Conservation (phyloP, 2,113 vertebrate genomes). For the Epinephelus lanceolatus region DNA sequence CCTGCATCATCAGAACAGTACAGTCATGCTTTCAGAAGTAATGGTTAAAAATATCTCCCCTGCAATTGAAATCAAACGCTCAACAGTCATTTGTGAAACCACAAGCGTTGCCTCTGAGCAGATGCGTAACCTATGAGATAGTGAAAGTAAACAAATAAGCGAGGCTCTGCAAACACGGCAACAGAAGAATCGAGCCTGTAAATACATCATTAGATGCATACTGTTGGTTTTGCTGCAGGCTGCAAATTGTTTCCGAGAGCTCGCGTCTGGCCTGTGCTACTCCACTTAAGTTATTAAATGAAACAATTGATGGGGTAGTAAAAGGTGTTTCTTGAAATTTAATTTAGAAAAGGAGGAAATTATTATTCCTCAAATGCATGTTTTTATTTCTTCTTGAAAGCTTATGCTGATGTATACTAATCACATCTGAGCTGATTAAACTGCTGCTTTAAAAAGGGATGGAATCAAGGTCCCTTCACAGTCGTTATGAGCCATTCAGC, state of each 20-base stretch:
- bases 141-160: constrained; percentile 4
- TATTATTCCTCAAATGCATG: neutral
- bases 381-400: neutral
- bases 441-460: neutral
- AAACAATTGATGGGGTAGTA: constrained; percentile 1
- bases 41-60: neutral
- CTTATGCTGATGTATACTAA: neutral
- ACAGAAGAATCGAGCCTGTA: neutral
- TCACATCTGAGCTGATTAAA: neutral
- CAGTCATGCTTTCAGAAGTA: neutral
- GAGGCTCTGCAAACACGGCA: neutral
- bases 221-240: neutral
- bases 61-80: neutral
- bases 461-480: neutral
- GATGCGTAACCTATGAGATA: neutral
- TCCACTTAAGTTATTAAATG: constrained; percentile 1
- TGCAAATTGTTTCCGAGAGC: neutral
- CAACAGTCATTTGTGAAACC: constrained; percentile 30
- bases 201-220: neutral
- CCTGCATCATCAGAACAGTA: neutral
- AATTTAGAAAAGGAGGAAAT: neutral
- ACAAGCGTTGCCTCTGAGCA: neutral
- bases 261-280: neutral
- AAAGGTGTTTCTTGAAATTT: neutral
- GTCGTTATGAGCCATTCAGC: neutral